Conservation (phyloP, 2,888 invertebrate species). For the Rhingia campestris region DNA sequence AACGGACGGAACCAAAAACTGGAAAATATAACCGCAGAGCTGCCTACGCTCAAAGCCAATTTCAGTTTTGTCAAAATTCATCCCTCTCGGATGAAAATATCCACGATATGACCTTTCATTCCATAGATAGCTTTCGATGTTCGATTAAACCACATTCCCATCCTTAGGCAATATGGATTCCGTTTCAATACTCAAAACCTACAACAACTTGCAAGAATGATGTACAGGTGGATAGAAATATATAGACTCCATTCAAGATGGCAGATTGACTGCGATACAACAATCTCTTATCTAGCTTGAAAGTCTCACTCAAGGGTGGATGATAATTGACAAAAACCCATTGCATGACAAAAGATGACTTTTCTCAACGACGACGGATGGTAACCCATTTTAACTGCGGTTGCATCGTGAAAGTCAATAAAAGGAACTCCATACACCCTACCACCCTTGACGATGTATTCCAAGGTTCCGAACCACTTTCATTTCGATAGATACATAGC, state of each 20-base stretch:
- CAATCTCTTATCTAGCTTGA: conserved; percentile 24
- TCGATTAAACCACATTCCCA: conserved; percentile 23
- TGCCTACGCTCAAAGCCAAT: not conserved
- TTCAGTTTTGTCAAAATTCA: conserved; percentile 10
- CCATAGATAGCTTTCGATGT: conserved; percentile 27
- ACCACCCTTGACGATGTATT: not conserved
- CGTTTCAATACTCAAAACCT: not conserved
- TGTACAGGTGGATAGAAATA: not conserved
- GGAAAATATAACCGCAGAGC: conserved; percentile 30
- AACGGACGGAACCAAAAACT: conserved; percentile 28
- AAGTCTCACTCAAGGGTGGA: conserved; percentile 1
- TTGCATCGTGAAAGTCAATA: conserved; percentile 34
- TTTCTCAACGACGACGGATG: conserved; percentile 8
- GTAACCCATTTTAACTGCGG: conserved; percentile 18
- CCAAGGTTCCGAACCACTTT: conserved; percentile 54
- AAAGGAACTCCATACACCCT: not conserved
- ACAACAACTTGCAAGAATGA: not conserved
- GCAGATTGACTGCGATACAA: conserved; percentile 19
- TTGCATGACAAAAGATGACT: conserved; percentile 27
- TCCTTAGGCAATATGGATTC: not conserved
- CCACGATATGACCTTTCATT: not conserved
- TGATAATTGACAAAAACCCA: conserved; percentile 14
- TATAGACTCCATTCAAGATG: conserved; percentile 14
- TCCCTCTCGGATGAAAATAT: not conserved
- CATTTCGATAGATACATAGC: conserved; percentile 24